Base-by-base conservation (phyloP, 2,888 invertebrate genomes). In the Saturnia pavonia region DNA sequence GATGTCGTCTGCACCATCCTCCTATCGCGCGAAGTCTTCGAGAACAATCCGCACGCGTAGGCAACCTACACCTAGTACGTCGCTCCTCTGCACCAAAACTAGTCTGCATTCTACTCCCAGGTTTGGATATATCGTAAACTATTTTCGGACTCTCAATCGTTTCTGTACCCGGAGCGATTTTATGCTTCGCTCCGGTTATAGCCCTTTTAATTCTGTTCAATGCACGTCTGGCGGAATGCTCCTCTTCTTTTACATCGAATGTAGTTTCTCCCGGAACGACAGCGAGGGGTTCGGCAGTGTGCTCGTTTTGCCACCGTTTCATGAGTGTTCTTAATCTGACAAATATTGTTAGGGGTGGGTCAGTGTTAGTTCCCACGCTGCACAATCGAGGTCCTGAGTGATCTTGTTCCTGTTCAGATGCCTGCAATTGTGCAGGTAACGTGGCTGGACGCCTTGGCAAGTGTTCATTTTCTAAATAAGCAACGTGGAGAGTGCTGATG, bases 401-500 rank as follows among this genome's bases (percentile, higher is more conserved):
- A 12, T 82, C 83, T 48, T 79, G 78, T 66, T 88, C 89, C 54
- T 77, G 77, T 3, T 83, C 83, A 1, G 88, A 78, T 22, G 82
- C 79, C 74, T 87, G 90, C 0, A 87, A 79, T 72, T 89, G 91
- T 16, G 88, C 81, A 6, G 92, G 89, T 7, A 91, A 86, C 4
- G 91, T 88, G 11, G 90, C 83, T 4, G 90, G 84, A 65, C 89
- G 87, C 51, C 89, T 80, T 34, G 88, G 84, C 27, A 82, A 74
- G 1, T 88, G 87, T 51, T 91, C 91, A 77, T 91, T 90, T 75
- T 90, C 91, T 40, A 91, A 79, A 74, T 94, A 94, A 3, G 94
- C 91, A 70, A 93, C 84, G 74, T 94, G 94, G 14, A 94, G 81
- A 0, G 94, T 94, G 81, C 94, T 94, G 76, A 93, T 92, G 79